phyloP scores from a whole-genome alignment of 2,797 vertebrate species.

The Huso huso region DNA sequence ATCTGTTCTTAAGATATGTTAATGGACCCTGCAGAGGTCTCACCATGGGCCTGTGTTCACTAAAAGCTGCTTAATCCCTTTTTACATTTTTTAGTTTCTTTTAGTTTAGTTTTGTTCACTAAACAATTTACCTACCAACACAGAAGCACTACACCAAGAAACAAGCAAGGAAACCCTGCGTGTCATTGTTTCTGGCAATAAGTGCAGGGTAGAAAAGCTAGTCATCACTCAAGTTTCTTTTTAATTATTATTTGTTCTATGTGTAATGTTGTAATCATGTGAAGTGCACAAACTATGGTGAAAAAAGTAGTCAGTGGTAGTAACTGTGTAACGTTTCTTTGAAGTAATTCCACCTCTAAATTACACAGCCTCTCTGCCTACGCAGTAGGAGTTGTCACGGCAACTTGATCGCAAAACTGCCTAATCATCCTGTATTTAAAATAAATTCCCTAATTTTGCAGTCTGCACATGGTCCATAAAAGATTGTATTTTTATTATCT shows the following conservation, averaged over 20 bases:
- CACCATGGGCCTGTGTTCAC: slow-evolving; percentile 63
- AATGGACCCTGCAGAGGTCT: slow-evolving; percentile 52
- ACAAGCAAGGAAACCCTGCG: slow-evolving; percentile 35
- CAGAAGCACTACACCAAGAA: slow-evolving; percentile 78
- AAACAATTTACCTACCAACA: slow-evolving; percentile 53
- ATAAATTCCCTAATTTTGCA: slow-evolving; percentile 72
- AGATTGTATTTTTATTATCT: slow-evolving; percentile 99
- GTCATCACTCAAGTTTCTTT: slow-evolving; percentile 63
- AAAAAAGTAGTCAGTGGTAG: slow-evolving; percentile 89
- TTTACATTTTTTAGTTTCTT: slow-evolving; percentile 42
- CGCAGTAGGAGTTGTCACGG: slow-evolving; percentile 57
- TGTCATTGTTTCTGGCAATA: slow-evolving; percentile 57
- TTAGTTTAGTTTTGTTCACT: slow-evolving; percentile 35
- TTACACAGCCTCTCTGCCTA: slow-evolving; percentile 69
- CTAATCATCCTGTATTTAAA: slow-evolving; percentile 70
- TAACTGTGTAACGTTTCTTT: slow-evolving; percentile 86
- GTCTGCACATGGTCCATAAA: slow-evolving; percentile 85
- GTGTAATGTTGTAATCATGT: slow-evolving; percentile 81
- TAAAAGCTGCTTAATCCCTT: slow-evolving; percentile 71
- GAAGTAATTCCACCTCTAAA: slow-evolving; percentile 60
- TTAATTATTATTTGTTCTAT: slow-evolving; percentile 45
- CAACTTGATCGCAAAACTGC: slow-evolving; percentile 70
- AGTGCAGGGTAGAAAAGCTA: slow-evolving; percentile 60
- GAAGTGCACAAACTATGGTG: slow-evolving; percentile 92
- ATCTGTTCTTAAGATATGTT: slow-evolving; percentile 59